Conservation (phyloP, 1,140 invertebrate genomes). For the Lanistes nyassanus region DNA sequence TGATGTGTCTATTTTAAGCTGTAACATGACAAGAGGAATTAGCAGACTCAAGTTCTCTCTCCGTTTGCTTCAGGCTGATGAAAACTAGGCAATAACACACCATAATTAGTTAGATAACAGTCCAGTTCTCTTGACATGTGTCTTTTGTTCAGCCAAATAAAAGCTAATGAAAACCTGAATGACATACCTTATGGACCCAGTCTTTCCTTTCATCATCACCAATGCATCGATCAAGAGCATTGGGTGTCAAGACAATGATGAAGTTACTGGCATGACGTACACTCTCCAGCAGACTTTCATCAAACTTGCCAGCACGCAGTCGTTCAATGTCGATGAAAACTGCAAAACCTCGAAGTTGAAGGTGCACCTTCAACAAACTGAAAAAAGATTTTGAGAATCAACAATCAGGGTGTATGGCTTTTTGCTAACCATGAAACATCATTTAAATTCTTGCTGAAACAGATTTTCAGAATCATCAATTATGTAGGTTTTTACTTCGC, state of each 20-base stretch:
- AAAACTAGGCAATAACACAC: no score
- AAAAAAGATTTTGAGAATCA: conserved; percentile 56
- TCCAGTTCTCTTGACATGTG: no score
- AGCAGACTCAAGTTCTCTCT: no score
- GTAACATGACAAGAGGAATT: no score
- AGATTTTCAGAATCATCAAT: neutral
- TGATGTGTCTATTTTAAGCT: no score
- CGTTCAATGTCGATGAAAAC: conserved; percentile 67
- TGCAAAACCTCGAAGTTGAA: conserved; percentile 85
- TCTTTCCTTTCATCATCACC: conserved; percentile 94
- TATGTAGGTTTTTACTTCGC: no score
- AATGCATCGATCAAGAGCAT: conserved; percentile 92
- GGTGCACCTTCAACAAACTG: conserved; percentile 83
- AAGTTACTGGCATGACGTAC: conserved; percentile 95
- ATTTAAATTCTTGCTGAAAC: no score
- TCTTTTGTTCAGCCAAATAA: no score
- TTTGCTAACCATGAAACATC: no score
- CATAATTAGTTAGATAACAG: no score
- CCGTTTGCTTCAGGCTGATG: no score
- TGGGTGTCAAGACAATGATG: conserved; percentile 93
- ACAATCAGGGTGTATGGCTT: neutral
- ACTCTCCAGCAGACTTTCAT: conserved; percentile 96
- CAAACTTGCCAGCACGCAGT: conserved; percentile 81
- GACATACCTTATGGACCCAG: conserved; percentile 88
- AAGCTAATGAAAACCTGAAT: no score